Evolutionary conservation across 1,140 invertebrate species (phyloP), one percentile per base, ranked within the genome.

Genomic region (Tetragnatha versicolor): DNA sequence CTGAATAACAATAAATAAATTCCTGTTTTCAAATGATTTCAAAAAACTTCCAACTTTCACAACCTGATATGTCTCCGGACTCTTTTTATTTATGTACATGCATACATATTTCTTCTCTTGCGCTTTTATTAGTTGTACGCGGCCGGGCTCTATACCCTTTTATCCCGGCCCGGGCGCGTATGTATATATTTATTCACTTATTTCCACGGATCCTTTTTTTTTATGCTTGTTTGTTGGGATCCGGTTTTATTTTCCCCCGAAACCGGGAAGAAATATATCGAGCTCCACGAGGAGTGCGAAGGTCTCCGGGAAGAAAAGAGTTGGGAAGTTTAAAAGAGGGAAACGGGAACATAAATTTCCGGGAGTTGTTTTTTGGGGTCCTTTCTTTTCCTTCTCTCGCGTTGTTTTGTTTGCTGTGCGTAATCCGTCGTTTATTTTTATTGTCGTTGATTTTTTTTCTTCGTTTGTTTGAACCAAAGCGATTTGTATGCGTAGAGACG

Each of bases 21-120:
- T 68, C 29, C 25, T 68, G 39, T 68, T 68, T 68, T 68, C 63
- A 68, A 68, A 68, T 68, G 63, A 68, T 68, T 68, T 68, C 45
- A 58, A 45, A 53, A 53, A 68, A 68, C 63, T 68, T 68, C 63
- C 47, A 68, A 68, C 63, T 68, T 31, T 53, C 17, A 42, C 29
- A 58, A 68, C 37, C 42, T 47, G 63, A 68, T 68, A 47, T 25
- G 25, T 68, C 37, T 68, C 14, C 12, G 22, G 12, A 22, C 25
- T 27, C 10, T 68, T 66, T 31, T 27, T 47, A 27, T 6, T 42
- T 53, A 17, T 55, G 17, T 55, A 31, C 33, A 20, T 35, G 27
- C 31, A 14, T 65, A 45, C 25, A 9, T 7, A 17, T 14, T 22
- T 53, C 10, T 22, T 22, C 25, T 53, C 25, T 14, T 22, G n/a